A percentile compares a stretch with the other conserved stretches of the same genome.
Evolutionary conservation across 1,140 invertebrate genomes (phyloP).

Genomic region (Physella acuta): DNA sequence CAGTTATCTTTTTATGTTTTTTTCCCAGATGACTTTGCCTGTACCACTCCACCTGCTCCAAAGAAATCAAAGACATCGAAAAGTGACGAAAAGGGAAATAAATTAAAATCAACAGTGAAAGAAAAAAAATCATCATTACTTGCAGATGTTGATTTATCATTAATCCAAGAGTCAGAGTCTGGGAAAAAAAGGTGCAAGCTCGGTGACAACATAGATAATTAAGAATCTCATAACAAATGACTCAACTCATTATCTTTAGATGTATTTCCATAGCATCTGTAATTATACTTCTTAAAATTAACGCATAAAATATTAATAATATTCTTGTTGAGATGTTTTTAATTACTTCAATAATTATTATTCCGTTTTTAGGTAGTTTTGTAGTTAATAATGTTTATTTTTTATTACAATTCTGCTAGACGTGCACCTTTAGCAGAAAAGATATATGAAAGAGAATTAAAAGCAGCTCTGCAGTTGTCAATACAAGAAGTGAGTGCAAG

Average conservation of each 20-base stretch:
- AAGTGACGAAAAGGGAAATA: not conserved
- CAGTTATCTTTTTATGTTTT: no score
- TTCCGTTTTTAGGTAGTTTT: no score
- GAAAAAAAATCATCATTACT: not conserved
- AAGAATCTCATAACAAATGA: no score
- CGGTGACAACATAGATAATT: no score
- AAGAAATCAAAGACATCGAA: conserved; percentile 22
- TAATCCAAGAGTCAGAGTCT: not conserved
- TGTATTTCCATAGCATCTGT: no score
- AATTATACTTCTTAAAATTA: no score
- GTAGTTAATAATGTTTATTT: no score
- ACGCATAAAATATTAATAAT: no score
- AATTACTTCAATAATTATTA: no score
- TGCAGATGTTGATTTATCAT: not conserved
- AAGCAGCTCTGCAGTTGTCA: conserved; percentile 27
- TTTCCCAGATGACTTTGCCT: conserved; percentile 32
- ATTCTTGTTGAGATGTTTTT: no score
- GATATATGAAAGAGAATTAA: conserved; percentile 26
- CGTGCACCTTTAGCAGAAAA: conserved; percentile 25
- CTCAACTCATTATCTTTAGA: no score
- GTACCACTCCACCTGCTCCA: conserved; percentile 12
- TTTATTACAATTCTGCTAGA: not conserved
- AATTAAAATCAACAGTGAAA: conserved; percentile 6
- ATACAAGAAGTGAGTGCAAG: not conserved
- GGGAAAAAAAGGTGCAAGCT: not conserved